Base-by-base conservation (phyloP, 2,797 vertebrate species). In the Falco peregrinus region DNA sequence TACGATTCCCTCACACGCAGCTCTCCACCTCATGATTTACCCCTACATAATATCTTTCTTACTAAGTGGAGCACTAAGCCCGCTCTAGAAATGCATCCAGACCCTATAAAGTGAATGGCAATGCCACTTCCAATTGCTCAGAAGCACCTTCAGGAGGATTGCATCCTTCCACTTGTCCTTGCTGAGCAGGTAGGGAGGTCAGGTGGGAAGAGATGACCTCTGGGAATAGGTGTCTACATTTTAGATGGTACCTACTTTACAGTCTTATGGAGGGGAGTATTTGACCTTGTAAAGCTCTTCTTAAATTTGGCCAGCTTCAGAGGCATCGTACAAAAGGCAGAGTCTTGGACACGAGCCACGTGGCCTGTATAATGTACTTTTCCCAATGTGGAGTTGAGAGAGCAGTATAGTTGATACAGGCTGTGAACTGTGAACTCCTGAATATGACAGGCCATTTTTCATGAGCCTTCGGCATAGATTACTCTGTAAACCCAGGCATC, bases 401-500 rank as follows among this genome's bases (percentile, higher is more conserved):
- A 48, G 43, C 29, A 69, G 20, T 15, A 3, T 20, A 85, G 81
- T 68, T 96, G 67, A 73, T 48, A 22, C 2, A 91, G 68, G 39
- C 43, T 92, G 78, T 92, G 89, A 87, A 89, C 79, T 87, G 41
- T 83, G 70, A 87, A 81, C 33, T 63, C n/a, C 60, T 81, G 47
- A 85, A 50, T 63, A 37, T 31, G 73, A 93, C 78, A 87, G 76
- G 35, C 51, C 12, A 2, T 89, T 91, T 84, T 63, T 79, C 37
- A 80, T 57, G 51, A 77, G 31, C 48, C 37, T 68, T 92, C 53
- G 81, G n/a, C 31, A 33, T 9, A 54, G 71, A 78, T 69, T 69
- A 37, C 39, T 89, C 25, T 78, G 17, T 71, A 83, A 80, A 94
- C n/a, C n/a, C 45, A 94, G 80, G 54, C 31, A 65, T 29, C 1